Evolutionary conservation across 2,888 invertebrate species (phyloP).

Genomic region (Sphinx pinastri): DNA sequence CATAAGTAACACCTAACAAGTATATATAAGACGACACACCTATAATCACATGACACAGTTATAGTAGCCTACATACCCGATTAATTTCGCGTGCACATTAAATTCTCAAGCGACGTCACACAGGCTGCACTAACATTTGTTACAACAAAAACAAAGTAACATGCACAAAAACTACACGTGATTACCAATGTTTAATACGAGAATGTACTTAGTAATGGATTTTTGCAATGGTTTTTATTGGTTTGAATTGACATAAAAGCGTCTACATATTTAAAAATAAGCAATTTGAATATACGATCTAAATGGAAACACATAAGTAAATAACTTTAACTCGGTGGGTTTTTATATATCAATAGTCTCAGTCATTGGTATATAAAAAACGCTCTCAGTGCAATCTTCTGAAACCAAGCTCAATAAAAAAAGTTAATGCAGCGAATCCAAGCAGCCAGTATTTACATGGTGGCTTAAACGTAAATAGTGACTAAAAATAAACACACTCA

Average conservation of each 20-base stretch:
- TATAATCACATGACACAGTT: constrained; percentile 11
- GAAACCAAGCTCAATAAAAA: not conserved
- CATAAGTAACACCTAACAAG: not conserved
- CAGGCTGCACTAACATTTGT: constrained; percentile 1
- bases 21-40: not conserved
- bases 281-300: no score
- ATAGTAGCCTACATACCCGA: constrained; percentile 3
- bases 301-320: no score
- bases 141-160: not conserved
- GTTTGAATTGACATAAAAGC: not conserved
- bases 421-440: not conserved
- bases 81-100: constrained; percentile 6
- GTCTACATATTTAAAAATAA: not conserved
- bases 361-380: no score
- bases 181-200: not conserved
- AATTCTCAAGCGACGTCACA: not conserved
- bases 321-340: no score
- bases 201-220: not conserved
- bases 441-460: not conserved
- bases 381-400: not conserved
- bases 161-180: not conserved
- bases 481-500: not conserved
- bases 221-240: not conserved
- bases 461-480: not conserved
- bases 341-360: no score